A percentile compares a stretch with the other conserved stretches of the same genome.
These are phyloP conservation scores for Mus spicilegus DNA, from an alignment of 2,113 vertebrate species.

Conservation along the genomic window DNA sequence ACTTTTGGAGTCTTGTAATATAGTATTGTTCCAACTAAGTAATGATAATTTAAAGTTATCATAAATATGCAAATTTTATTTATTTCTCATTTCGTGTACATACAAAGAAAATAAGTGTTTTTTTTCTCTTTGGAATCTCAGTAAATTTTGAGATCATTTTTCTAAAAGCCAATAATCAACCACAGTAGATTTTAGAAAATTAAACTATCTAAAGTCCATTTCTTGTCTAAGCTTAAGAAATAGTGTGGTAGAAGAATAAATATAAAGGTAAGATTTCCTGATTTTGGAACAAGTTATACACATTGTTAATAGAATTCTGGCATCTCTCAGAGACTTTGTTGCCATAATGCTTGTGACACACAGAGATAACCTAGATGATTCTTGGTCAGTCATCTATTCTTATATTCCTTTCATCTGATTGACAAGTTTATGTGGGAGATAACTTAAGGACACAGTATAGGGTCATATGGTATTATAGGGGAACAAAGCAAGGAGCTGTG, in stretches of 20 bases:
- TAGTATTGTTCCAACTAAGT: neutral
- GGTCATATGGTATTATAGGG: neutral
- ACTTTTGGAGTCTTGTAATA: neutral
- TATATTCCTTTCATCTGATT: neutral
- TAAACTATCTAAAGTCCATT: neutral
- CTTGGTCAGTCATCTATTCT: neutral
- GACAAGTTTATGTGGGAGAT: conserved; percentile 13
- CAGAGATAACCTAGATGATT: neutral
- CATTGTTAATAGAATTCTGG: neutral
- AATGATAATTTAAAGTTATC: neutral
- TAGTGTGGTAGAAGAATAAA: conserved; percentile 4
- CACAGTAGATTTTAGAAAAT: neutral
- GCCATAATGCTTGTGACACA: neutral
- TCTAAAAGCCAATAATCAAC: neutral
- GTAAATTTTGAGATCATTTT: neutral
- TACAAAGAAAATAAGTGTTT: neutral
- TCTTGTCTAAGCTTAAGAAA: conserved; percentile 13
- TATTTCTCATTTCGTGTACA: neutral
- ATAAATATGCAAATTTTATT: neutral
- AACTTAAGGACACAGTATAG: neutral
- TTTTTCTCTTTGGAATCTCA: neutral
- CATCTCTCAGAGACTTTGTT: neutral
- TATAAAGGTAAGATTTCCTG: neutral
- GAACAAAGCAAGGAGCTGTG: neutral
- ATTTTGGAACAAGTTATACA: neutral